Percentiles rank a stretch among this genome's conserved stretches.
These are phyloP conservation scores for Meteorus colon DNA, from an alignment of 2,888 invertebrate genomes.

Conservation along the genomic window DNA sequence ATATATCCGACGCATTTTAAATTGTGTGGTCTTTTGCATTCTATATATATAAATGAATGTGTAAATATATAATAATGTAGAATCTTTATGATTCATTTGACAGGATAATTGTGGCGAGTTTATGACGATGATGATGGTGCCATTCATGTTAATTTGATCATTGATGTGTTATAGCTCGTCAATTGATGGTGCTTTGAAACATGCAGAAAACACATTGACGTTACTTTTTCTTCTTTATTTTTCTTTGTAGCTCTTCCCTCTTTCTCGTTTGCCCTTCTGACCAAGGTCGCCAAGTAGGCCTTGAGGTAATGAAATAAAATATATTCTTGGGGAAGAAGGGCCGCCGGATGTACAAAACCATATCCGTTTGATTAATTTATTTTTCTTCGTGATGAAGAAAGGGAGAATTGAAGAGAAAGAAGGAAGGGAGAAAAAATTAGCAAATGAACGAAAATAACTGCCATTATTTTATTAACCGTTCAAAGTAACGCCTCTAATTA, in stretches of 20 bases:
- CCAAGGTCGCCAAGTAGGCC: slow-evolving; percentile 34
- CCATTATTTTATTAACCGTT: slow-evolving; percentile 1
- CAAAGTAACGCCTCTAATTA: slow-evolving; percentile 2
- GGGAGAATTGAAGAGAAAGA: not conserved
- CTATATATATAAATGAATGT: not conserved
- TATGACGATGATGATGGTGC: not conserved
- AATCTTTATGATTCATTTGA: slow-evolving; percentile 46
- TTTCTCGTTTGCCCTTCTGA: not conserved
- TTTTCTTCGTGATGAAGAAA: not conserved
- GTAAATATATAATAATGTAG: not conserved
- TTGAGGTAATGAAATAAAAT: slow-evolving; percentile 34
- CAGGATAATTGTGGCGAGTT: slow-evolving; percentile 32
- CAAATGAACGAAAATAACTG: not conserved
- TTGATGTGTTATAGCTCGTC: not conserved
- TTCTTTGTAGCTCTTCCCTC: not conserved
- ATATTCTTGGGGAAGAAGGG: slow-evolving; percentile 3
- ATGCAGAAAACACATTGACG: not conserved
- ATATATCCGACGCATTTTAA: slow-evolving; percentile 33
- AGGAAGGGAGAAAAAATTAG: not conserved
- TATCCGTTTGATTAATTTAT: not conserved
- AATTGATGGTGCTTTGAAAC: not conserved
- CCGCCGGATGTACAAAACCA: slow-evolving; percentile 21
- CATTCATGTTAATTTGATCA: not conserved
- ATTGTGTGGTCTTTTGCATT: slow-evolving; percentile 13
- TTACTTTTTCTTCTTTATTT: not conserved